Evolutionary conservation across 2,113 vertebrate species (phyloP), one percentile per base, ranked within the genome.

Genomic region (Gavia stellata): DNA sequence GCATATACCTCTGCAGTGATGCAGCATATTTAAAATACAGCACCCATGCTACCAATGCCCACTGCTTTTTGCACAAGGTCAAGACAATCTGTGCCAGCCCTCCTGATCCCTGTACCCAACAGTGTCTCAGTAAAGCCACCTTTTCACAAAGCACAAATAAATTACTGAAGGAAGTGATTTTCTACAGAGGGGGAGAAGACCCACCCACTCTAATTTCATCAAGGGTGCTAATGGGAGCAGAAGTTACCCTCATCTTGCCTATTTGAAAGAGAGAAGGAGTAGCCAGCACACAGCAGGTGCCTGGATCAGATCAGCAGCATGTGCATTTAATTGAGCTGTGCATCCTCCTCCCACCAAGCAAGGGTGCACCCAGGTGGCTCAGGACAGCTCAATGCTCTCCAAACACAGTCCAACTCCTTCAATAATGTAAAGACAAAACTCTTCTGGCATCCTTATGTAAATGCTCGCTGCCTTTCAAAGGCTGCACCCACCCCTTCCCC

Each of bases 371-470:
- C 71, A 81, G 82, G 66, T 63, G 81, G 61, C 42, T 77, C 87
- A 55, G 68, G 81, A 91, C 65, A 74, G 14, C 59, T 79, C 70
- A 71, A 31, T 86, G 84, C 65, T 96, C 91, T 92, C 88, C 53
- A 75, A 92, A 93, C 31, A 12, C 47, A 55, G 28, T 45, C 66
- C 47, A 78, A 83, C 36, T 81, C 53, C 13, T 72, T 91, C 72
- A 83, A 81, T 71, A 95, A 90, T 6, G 3, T 17, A 75, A 73
- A 86, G 17, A 33, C 9, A 75, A 95, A 96, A 95, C 70, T 66
- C 31, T 74, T 28, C 3, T 26, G 59, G 29, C 9, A 24, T 23
- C 14, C 73, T 81, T 81, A 91, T 86, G 26, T 79, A 83, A 82
- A 81, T 62, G n/a, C 59, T 83, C 9, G 4, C 81, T 67, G 80